Evolutionary conservation across 2,888 invertebrate genomes (phyloP), one percentile per base, ranked within the genome.

Genomic region (Adineta ricciae): DNA sequence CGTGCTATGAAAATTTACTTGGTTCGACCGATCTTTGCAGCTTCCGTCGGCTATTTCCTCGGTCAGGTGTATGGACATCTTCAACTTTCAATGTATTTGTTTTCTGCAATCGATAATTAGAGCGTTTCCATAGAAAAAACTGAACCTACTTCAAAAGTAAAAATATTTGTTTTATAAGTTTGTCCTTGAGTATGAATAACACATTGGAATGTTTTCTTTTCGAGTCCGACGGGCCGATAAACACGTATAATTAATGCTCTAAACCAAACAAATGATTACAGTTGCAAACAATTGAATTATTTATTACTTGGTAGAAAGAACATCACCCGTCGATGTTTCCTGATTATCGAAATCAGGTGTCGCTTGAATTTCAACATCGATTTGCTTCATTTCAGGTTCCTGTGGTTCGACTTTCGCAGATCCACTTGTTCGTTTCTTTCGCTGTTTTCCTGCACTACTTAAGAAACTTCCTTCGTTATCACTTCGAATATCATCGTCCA

Each of bases 171-270:
- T 78, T 8, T 78, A 24, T 41, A 78, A 36, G 38, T 41, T 41
- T 78, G 24, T 41, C 16, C 21, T n/a, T 41, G 78, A 78, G 78
- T 32, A 78, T 78, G 78, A n/a, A 41, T 41, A 24, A 41, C n/a
- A 78, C 41, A 78, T 78, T 78, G 78, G 41, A 78, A 78, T 78
- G n/a, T 78, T 41, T 38, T 41, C 41, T 41, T 78, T n/a, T 24
- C 38, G n/a, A 78, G 38, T n/a, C 78, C 78, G n/a, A 41, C 41
- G n/a, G 78, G 78, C n/a, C 78, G 78, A 78, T 78, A 78, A 21
- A 78, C 14, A 41, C 78, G 78, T n/a, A 78, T 41, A 41, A 78
- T 41, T 1, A 78, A 19, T 41, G 38, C 36, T 78, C 78, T 78
- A n/a, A 24, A 3, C 24, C 24, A 46, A 46, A 78, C 8, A 41